Base-by-base conservation (phyloP, 2,888 invertebrate genomes). In the Taphrorychus bicolor region DNA sequence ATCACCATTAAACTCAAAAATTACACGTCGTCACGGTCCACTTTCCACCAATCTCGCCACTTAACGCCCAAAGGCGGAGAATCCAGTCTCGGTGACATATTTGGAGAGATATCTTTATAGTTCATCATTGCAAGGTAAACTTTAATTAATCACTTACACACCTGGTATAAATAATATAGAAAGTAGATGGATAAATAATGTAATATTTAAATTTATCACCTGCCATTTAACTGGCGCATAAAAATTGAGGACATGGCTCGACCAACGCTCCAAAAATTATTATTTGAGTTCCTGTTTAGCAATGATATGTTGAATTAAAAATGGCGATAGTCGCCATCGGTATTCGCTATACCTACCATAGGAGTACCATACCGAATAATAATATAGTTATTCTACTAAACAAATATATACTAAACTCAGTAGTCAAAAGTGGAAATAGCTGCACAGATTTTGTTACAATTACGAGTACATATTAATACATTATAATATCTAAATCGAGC, bases 121-220 rank as follows among this genome's bases (percentile, higher is more conserved):
- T 54, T 54, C 54, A 54, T 54, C 54, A 32, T n/a, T 54, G 17
- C 17, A 51, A 51, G 19, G n/a, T 51, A 22, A 51, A 51, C 18
- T n/a, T 51, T 22, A 51, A 51, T 51, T 51, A 51, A 51, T 51
- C 18, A 51, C 14, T 32, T 18, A 17, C 17, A 9, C 54, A 32
- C 32, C 24, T 32, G 32, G 24, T 32, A 54, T 52, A 18, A 18
- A 45, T 18, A 18, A 52, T 54, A 21, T 54, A 54, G 54, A 54
- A 54, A 54, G 54, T 54, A 32, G 54, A 54, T 32, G 54, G 54
- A 54, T 21, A 23, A 17, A 21, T 32, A 54, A 45, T 58, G 51
- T 21, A 40, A 58, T 59, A 65, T 65, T 65, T 65, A 65, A 65
- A 65, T 65, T 58, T 59, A 65, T 59, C 52, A 65, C 64, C 64